Conservation (phyloP, 2,113 vertebrate genomes). For the Macroglossus sobrinus region DNA sequence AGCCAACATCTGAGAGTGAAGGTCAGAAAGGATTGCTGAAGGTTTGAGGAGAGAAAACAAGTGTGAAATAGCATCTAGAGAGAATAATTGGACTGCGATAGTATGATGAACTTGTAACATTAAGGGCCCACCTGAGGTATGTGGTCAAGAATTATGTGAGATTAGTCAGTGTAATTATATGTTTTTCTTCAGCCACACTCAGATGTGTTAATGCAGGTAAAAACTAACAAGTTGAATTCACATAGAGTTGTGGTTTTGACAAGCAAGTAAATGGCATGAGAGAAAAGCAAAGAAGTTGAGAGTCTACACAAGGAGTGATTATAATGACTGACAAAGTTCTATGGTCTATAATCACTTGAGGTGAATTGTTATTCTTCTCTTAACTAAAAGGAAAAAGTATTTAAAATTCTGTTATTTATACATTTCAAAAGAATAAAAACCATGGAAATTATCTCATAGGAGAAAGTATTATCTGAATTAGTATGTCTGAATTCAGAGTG, state of each 20-base stretch:
- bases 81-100: background rate
- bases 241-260: background rate
- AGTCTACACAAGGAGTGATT: background rate
- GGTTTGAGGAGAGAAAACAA: background rate
- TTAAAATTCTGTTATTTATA: constrained; percentile 14
- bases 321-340: background rate
- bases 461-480: constrained; percentile 6
- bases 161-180: background rate
- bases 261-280: background rate
- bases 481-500: background rate
- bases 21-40: background rate
- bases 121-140: background rate
- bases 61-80: background rate
- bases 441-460: background rate
- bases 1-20: background rate
- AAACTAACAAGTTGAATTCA: background rate
- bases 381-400: background rate
- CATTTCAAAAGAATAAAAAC: constrained; percentile 39
- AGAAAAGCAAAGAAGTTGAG: background rate
- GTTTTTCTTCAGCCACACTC: background rate
- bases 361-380: constrained; percentile 3
- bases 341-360: background rate
- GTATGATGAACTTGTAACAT: background rate
- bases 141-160: background rate
- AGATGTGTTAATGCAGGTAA: background rate